These are phyloP conservation scores for Pitangus sulphuratus DNA, from an alignment of 2,797 vertebrate genomes.

Conservation along the genomic window DNA sequence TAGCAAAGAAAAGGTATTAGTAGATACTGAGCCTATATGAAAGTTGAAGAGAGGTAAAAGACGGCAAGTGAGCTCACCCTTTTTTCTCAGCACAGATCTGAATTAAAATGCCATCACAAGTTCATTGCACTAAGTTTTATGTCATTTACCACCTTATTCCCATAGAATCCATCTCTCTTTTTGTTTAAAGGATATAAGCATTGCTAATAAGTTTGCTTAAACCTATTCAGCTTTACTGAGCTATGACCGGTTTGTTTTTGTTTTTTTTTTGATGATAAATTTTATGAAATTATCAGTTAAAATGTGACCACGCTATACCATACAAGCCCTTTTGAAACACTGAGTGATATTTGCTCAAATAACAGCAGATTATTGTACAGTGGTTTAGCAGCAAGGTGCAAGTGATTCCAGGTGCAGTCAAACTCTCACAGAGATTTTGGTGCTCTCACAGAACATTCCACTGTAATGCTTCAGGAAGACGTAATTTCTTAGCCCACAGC, in stretches of 20 bases:
- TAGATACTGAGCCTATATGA: neutral
- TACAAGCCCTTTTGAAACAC: neutral
- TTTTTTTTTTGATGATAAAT: neutral
- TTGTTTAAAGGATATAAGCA: neutral
- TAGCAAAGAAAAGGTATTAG: neutral
- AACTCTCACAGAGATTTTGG: neutral
- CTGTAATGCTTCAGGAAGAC: neutral
- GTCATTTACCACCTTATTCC: neutral
- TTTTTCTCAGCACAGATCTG: neutral
- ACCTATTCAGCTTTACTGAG: neutral
- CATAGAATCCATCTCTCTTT: neutral
- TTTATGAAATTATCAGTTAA: neutral
- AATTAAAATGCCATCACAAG: neutral
- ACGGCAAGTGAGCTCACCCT: neutral
- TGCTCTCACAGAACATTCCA: neutral
- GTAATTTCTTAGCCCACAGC: neutral
- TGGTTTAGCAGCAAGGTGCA: fast-evolving
- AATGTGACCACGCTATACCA: neutral
- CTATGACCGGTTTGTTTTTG: neutral
- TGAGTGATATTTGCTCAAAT: neutral
- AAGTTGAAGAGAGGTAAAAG: neutral
- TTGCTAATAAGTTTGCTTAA: neutral
- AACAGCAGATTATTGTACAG: neutral
- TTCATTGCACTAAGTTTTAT: neutral
- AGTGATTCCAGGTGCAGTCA: neutral